phyloP scores from a whole-genome alignment of 1,140 invertebrate genomes.

The Thrips palmi region DNA sequence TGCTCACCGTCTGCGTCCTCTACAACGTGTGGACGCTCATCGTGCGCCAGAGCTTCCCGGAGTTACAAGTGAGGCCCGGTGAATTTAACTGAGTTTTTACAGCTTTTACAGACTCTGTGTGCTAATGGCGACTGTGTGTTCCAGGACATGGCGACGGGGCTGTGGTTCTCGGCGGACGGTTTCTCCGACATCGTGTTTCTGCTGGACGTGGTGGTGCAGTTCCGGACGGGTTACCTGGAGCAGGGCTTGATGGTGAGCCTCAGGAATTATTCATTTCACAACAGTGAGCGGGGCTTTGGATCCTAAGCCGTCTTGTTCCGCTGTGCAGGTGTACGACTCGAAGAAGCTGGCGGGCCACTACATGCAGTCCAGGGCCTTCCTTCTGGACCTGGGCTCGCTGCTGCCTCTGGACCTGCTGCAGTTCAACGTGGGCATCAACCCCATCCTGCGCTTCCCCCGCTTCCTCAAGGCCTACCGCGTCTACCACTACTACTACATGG shows the following conservation, averaged over 20 bases:
- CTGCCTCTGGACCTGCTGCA: constrained; percentile 75
- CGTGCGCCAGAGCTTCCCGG: constrained; percentile 82
- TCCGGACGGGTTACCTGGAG: constrained; percentile 88
- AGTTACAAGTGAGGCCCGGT: too few relatives aligned
- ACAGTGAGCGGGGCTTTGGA: not conserved
- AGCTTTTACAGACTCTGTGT: constrained; percentile 4
- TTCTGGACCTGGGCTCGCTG: constrained; percentile 69
- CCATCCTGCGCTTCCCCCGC: constrained; percentile 62
- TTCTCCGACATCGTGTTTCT: constrained; percentile 75
- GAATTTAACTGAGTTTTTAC: constrained; percentile 18
- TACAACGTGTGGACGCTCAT: constrained; percentile 94
- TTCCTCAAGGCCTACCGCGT: constrained; percentile 79
- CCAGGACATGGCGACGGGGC: constrained; percentile 39
- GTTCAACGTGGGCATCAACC: constrained; percentile 55
- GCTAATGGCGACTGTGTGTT: constrained; percentile 12
- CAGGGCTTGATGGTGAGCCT: constrained; percentile 34
- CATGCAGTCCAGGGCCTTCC: constrained; percentile 61
- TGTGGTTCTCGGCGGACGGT: constrained; percentile 67
- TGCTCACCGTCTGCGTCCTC: constrained; percentile 72
- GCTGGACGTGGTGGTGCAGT: constrained; percentile 72
- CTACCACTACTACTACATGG: constrained; percentile 87
- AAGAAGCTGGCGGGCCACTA: constrained; percentile 81
- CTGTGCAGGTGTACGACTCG: constrained; percentile 53
- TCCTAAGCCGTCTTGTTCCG: not conserved
- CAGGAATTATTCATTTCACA: not conserved